Base-by-base conservation (phyloP, 2,113 vertebrate species). In the Odocoileus hemionus region DNA sequence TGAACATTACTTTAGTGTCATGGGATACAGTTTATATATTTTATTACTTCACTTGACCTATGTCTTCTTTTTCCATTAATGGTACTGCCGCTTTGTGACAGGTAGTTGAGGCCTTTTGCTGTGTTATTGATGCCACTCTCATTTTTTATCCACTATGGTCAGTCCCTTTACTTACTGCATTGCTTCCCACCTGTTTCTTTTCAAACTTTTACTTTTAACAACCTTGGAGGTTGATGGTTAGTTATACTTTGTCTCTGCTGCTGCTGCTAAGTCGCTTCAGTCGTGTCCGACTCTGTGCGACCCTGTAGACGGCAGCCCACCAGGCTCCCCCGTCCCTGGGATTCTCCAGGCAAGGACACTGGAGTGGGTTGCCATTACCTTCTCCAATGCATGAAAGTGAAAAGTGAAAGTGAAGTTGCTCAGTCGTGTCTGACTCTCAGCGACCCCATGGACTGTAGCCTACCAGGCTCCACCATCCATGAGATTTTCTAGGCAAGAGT, bases 121-220 rank as follows among this genome's bases (percentile, higher is more conserved):
- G 7, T 83, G 55, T 93, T 67, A 16, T 26, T 52, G 25, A 25
- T 61, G 11, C 3, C 1, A 6, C 6, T 10, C 3, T 70, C 70
- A 14, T 55, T 55, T 58, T 83, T 83, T 79, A 47, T 64, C 52
- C 12, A 26, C 26, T 1, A 0, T 83, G 33, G 89, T 86, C 36
- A 60, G 57, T 80, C 16, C 67, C 30, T 95, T 85, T 55, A 6
- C 57, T 39, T 91, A 45, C 55, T 94, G 61, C 5, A 45, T 70
- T 50, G 19, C 86, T 96, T 39, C 61, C 26, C 15, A 54, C 17
- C 15, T 23, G 2, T 78, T 92, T 78, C 15, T 91, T 74, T 79
- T 87, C 30, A 88, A 84, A 45, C 4, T 23, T 91, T 55, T 39
- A 83, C 28, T 45, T 79, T 94, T 86, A 79, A 87, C 50, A 17